Evolutionary conservation across 2,113 vertebrate species (phyloP).

Genomic region (Heteronetta atricapilla): DNA sequence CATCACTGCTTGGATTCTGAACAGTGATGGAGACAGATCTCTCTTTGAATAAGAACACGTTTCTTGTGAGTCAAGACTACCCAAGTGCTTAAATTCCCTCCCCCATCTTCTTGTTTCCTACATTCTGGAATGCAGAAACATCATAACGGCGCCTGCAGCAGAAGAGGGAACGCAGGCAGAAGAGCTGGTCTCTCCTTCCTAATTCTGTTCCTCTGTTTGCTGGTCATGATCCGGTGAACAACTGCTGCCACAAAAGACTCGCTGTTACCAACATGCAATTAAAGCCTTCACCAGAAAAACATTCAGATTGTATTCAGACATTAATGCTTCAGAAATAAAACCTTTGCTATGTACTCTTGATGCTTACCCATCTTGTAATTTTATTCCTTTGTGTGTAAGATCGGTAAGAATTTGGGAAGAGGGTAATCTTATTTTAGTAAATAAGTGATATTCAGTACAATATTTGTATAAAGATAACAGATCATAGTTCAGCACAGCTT

Average conservation of each 20-base stretch:
- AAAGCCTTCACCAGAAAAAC: background rate
- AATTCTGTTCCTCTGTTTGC: background rate
- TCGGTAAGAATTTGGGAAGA: background rate
- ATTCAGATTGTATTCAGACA: background rate
- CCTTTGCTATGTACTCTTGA: background rate
- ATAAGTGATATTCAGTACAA: background rate
- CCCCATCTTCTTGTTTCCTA: background rate
- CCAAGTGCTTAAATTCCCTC: background rate
- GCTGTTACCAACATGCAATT: background rate
- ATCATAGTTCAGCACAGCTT: background rate
- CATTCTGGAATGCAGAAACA: background rate
- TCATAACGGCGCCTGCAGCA: background rate
- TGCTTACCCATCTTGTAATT: background rate
- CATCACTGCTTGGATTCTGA: background rate
- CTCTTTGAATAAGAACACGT: background rate
- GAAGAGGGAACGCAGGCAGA: background rate
- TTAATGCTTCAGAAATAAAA: background rate
- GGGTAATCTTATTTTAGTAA: background rate
- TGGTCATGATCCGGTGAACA: background rate
- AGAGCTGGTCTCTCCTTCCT: background rate
- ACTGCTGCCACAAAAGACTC: constrained; percentile 9
- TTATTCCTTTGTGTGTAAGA: background rate
- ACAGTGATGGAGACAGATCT: background rate
- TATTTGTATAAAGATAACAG: background rate
- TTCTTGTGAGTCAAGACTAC: background rate